These are phyloP conservation scores for Brachylomia viminalis DNA, from an alignment of 2,888 invertebrate species.

Conservation along the genomic window DNA sequence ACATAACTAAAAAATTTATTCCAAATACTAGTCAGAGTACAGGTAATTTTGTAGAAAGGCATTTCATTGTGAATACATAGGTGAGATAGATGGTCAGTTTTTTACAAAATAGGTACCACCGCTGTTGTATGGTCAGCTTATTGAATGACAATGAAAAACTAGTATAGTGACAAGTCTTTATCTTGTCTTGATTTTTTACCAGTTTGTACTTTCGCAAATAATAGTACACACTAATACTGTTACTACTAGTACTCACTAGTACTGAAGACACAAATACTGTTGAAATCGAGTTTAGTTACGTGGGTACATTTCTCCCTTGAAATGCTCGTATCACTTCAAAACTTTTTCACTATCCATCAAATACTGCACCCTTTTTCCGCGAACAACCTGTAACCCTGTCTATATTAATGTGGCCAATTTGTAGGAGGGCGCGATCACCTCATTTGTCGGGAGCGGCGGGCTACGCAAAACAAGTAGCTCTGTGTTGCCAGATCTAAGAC, in stretches of 20 bases:
- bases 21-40: too few relatives aligned
- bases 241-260: too few relatives aligned
- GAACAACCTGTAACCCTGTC: conserved; percentile 69
- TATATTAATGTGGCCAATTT: conserved; percentile 89
- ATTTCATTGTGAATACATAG: background rate
- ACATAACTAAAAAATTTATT: too few relatives aligned
- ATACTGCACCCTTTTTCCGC: conserved; percentile 62
- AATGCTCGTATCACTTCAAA: too few relatives aligned
- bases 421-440: conserved; percentile 87
- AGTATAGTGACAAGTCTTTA: background rate
- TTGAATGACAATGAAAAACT: background rate
- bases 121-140: background rate
- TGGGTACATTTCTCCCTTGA: background rate
- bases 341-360: conserved; percentile 34
- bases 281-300: background rate
- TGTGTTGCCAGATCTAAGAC: conserved; percentile 59
- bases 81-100: background rate
- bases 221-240: too few relatives aligned
- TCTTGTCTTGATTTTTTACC: too few relatives aligned
- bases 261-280: background rate
- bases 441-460: conserved; percentile 78
- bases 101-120: background rate
- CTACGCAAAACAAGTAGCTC: conserved; percentile 66
- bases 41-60: background rate
- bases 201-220: background rate